Conservation (phyloP, 2,888 invertebrate species). For the Meloe dianella region DNA sequence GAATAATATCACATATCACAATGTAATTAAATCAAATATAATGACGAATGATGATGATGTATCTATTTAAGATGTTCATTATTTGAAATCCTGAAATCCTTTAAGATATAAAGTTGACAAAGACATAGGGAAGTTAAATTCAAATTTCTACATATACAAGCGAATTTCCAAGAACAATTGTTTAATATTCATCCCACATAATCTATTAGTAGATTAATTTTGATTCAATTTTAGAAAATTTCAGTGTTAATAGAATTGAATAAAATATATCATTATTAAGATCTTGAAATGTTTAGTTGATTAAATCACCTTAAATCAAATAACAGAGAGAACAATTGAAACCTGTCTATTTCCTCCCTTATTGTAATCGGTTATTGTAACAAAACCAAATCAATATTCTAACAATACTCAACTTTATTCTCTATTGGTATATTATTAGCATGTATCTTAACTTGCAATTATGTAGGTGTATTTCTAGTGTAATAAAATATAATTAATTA, state of each 20-base stretch:
- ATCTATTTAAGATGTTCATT: background rate
- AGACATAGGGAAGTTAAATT: background rate
- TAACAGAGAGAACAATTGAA: background rate
- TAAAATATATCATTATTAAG: too few relatives aligned
- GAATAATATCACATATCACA: background rate
- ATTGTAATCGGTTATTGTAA: background rate
- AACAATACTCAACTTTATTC: background rate
- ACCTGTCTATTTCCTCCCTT: background rate
- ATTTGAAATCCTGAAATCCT: background rate
- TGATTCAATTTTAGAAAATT: background rate
- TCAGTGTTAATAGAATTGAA: background rate
- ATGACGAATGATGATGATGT: background rate
- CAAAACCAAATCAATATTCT: background rate
- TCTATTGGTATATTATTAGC: background rate
- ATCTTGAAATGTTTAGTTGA: too few relatives aligned
- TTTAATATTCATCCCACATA: background rate
- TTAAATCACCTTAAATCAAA: background rate
- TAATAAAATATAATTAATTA: constrained; percentile 2
- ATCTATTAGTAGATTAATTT: background rate
- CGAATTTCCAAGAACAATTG: background rate
- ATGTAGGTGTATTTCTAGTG: background rate
- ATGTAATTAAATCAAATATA: background rate
- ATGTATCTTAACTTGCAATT: background rate
- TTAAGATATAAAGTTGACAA: background rate
- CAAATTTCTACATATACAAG: background rate